Evolutionary conservation across 2,113 vertebrate genomes (phyloP).

Genomic region (Tyrannus savana): DNA sequence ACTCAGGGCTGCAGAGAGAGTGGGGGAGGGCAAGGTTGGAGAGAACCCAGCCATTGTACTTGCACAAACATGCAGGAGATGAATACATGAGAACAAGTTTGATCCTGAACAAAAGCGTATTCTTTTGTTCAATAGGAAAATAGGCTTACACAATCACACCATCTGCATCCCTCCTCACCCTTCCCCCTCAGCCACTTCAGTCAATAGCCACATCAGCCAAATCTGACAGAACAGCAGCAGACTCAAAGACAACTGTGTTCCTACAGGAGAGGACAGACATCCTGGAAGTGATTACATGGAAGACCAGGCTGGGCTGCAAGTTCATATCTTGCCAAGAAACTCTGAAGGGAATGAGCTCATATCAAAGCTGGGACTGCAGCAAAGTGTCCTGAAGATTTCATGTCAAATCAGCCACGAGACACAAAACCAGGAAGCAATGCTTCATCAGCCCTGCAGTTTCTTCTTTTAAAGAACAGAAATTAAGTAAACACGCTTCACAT

Average conservation of each 20-base stretch:
- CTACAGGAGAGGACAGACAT: background rate
- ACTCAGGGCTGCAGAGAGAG: background rate
- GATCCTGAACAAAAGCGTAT: constrained; percentile 31
- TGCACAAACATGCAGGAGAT: constrained; percentile 2
- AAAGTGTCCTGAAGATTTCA: background rate
- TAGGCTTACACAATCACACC: constrained; percentile 52
- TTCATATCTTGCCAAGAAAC: background rate
- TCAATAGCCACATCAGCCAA: background rate
- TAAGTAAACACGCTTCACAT: background rate
- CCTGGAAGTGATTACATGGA: background rate
- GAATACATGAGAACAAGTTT: constrained; percentile 8
- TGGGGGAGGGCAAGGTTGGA: background rate
- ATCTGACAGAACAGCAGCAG: background rate
- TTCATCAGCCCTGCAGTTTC: background rate
- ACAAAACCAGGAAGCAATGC: constrained; percentile 5
- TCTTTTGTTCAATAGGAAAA: constrained; percentile 47
- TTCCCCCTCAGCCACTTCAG: background rate
- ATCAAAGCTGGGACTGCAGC: background rate
- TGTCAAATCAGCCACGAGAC: background rate
- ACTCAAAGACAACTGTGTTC: background rate
- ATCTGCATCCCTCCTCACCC: constrained; percentile 38
- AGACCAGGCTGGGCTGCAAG: background rate
- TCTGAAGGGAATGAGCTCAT: background rate
- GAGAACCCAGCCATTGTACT: constrained; percentile 34
- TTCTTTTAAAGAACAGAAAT: background rate